A percentile compares a stretch with the other conserved stretches of the same genome.
Evolutionary conservation across 2,888 invertebrate species (phyloP).

Genomic region (Crepidodera aurea): DNA sequence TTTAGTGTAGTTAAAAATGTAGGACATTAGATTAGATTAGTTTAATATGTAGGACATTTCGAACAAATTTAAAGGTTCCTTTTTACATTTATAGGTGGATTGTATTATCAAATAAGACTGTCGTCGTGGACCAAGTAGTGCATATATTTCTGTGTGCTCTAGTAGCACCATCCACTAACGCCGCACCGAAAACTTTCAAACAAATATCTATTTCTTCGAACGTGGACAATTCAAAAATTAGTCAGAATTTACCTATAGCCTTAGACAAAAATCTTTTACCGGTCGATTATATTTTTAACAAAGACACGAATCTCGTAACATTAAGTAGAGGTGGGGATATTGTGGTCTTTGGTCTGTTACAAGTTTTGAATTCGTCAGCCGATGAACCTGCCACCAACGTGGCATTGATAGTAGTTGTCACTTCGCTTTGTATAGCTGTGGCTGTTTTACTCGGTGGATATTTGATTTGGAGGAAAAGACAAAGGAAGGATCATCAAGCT

Average conservation of each 20-base stretch:
- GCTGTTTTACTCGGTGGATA: constrained; percentile 12
- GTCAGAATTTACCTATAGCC: constrained; percentile 12
- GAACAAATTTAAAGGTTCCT: too few species aligned
- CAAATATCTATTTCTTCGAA: constrained; percentile 19
- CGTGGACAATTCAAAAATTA: neutral
- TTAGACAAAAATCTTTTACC: neutral
- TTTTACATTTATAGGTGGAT: constrained; percentile 30
- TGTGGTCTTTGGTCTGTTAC: constrained; percentile 22
- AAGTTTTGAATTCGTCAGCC: neutral
- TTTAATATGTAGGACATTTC: too few species aligned
- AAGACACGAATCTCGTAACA: neutral
- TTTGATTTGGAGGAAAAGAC: constrained; percentile 25
- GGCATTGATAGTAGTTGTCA: constrained; percentile 17
- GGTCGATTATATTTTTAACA: constrained; percentile 11
- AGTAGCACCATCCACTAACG: neutral
- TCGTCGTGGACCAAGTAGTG: constrained; percentile 12
- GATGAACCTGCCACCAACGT: constrained; percentile 3
- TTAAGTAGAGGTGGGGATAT: constrained; percentile 14
- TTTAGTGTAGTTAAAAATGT: too few species aligned
- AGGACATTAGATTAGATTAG: too few species aligned
- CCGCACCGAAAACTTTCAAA: constrained; percentile 7
- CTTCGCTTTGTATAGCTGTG: constrained; percentile 12
- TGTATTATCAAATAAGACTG: constrained; percentile 18
- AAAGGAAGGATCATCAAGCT: constrained; percentile 19
- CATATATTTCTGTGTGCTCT: constrained; percentile 27